Evolutionary conservation across 2,113 vertebrate species (phyloP).

Genomic region (Myiozetetes cayanensis): DNA sequence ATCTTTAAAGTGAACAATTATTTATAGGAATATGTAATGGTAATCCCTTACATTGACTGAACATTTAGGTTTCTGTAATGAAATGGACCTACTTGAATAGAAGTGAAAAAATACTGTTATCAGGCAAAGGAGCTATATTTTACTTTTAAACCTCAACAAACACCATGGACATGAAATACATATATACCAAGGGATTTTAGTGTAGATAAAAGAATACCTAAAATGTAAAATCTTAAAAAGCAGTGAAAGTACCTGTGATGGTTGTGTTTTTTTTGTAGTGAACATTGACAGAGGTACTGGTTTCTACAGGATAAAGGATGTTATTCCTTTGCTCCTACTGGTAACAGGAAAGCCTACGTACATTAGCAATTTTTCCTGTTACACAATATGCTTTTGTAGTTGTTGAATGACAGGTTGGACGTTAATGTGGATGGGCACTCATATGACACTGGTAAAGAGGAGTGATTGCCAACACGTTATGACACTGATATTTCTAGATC

Average conservation of each 20-base stretch:
- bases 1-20: constrained; percentile 64
- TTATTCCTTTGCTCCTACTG: not conserved
- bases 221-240: not conserved
- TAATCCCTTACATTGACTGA: constrained; percentile 49
- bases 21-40: constrained; percentile 57
- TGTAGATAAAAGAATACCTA: not conserved
- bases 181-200: not conserved
- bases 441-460: not conserved
- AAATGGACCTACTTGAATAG: constrained; percentile 31
- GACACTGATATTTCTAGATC: not conserved
- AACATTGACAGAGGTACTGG: not conserved
- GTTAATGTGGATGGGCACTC: not conserved
- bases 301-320: not conserved
- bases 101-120: not conserved
- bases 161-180: not conserved
- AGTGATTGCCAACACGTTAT: not conserved
- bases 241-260: not conserved
- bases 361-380: not conserved
- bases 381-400: not conserved
- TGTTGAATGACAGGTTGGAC: not conserved
- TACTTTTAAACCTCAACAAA: not conserved
- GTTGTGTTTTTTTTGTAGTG: not conserved
- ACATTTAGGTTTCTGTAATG: constrained; percentile 22
- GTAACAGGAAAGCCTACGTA: not conserved
- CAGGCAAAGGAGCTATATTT: not conserved